Evolutionary conservation across 2,888 invertebrate species (phyloP).

Genomic region (Caenorhabditis sp.): DNA sequence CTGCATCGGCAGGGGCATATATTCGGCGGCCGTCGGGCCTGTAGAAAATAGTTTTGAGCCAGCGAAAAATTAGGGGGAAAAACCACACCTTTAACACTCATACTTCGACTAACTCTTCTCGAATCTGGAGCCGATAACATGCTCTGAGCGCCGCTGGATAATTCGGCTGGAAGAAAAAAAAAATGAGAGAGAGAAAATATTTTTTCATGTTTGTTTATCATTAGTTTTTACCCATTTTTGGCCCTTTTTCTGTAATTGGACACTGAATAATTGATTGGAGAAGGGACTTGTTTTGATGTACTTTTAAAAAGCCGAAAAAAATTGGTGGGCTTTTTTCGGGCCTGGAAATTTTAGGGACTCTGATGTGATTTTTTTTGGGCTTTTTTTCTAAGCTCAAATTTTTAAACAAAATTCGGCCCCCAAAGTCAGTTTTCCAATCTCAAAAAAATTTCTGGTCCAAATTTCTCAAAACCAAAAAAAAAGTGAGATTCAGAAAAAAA

Average conservation of each 20-base stretch:
- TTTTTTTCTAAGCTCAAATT: too few species aligned
- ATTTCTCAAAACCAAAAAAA: too few species aligned
- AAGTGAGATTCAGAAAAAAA: too few species aligned
- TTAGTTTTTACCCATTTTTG: too few species aligned
- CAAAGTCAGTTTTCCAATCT: too few species aligned
- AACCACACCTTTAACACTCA: constrained; percentile 33
- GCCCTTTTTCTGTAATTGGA: constrained; percentile 5
- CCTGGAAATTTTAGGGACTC: too few species aligned
- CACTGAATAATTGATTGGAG: neutral
- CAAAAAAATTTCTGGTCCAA: too few species aligned
- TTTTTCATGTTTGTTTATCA: constrained; percentile 36
- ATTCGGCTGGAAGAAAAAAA: constrained; percentile 26
- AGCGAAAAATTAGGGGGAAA: neutral
- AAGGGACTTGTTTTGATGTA: constrained; percentile 14
- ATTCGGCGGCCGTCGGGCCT: constrained; percentile 43
- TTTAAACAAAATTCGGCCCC: too few species aligned
- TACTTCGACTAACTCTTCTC: constrained; percentile 34
- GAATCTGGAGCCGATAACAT: constrained; percentile 39
- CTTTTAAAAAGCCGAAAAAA: too few species aligned
- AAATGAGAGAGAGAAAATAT: too few species aligned
- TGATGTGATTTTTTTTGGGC: too few species aligned
- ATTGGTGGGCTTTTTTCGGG: too few species aligned
- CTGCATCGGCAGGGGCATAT: constrained; percentile 32
- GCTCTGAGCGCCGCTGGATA: constrained; percentile 34
- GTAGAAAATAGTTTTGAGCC: neutral